These are phyloP conservation scores for Antheraea pernyi DNA, from an alignment of 1,140 invertebrate species.

Conservation along the genomic window DNA sequence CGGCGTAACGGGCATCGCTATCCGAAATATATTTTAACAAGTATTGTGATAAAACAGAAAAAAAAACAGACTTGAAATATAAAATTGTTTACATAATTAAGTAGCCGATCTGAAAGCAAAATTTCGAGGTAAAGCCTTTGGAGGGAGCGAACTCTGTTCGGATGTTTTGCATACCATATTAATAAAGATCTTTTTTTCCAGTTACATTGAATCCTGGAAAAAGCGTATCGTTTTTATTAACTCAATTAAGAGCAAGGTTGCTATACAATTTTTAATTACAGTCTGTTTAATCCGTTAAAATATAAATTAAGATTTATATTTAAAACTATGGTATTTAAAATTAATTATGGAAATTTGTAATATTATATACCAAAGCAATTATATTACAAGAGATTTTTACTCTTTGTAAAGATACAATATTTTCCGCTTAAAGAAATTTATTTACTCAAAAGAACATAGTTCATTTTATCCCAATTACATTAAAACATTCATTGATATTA, in stretches of 20 bases:
- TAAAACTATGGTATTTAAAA: no score
- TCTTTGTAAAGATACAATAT: no score
- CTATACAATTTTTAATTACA: background rate
- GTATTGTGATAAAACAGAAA: background rate
- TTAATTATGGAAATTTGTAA: no score
- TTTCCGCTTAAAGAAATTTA: no score
- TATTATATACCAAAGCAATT: no score
- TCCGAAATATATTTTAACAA: background rate
- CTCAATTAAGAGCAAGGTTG: background rate
- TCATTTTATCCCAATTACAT: no score
- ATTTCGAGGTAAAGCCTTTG: background rate
- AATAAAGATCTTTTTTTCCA: background rate
- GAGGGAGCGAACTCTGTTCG: background rate
- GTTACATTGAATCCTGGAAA: background rate
- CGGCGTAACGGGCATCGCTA: no score
- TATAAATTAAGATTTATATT: background rate
- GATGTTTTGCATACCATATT: background rate
- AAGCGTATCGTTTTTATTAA: background rate
- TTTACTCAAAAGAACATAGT: no score
- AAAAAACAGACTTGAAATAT: background rate
- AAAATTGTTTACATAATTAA: constrained; percentile 5
- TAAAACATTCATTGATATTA: no score
- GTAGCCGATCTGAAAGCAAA: background rate
- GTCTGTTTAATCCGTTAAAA: background rate
- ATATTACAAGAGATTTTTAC: no score